These are phyloP conservation scores for Trachops cirrhosus DNA, from an alignment of 2,797 vertebrate genomes.

Conservation along the genomic window DNA sequence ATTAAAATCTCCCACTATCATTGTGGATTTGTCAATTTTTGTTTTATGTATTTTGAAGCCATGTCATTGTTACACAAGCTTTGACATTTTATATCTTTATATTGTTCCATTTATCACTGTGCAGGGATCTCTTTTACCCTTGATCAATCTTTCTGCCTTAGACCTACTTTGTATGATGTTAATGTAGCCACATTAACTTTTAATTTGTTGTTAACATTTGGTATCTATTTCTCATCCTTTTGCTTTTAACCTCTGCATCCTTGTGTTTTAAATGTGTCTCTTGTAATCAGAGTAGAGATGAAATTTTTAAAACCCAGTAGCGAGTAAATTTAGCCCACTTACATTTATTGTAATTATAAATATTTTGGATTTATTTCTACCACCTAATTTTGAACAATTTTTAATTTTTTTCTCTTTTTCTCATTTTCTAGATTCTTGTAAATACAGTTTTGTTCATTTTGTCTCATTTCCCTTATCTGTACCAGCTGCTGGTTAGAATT, in stretches of 20 bases:
- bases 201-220: slow-evolving; percentile 22
- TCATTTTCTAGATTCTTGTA: slow-evolving; percentile 9
- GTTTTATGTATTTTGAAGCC: neutral
- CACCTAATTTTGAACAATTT: slow-evolving; percentile 3
- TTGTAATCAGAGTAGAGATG: neutral
- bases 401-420: neutral
- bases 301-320: neutral
- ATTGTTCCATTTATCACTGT: neutral
- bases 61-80: neutral
- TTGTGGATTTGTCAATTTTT: neutral
- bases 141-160: neutral
- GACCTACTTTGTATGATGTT: slow-evolving; percentile 9
- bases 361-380: slow-evolving; percentile 10
- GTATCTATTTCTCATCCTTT: slow-evolving; percentile 31
- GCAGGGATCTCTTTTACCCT: neutral
- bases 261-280: slow-evolving; percentile 37
- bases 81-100: neutral
- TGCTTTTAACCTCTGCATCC: neutral
- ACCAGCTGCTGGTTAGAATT: neutral
- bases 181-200: neutral
- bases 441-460: neutral
- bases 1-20: neutral
- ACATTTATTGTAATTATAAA: slow-evolving; percentile 47
- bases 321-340: slow-evolving; percentile 41
- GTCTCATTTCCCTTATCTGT: neutral